Percentiles rank a stretch among this genome's conserved stretches.
Evolutionary conservation across 1,140 invertebrate genomes (phyloP).

Genomic region (Aphelinus certus): DNA sequence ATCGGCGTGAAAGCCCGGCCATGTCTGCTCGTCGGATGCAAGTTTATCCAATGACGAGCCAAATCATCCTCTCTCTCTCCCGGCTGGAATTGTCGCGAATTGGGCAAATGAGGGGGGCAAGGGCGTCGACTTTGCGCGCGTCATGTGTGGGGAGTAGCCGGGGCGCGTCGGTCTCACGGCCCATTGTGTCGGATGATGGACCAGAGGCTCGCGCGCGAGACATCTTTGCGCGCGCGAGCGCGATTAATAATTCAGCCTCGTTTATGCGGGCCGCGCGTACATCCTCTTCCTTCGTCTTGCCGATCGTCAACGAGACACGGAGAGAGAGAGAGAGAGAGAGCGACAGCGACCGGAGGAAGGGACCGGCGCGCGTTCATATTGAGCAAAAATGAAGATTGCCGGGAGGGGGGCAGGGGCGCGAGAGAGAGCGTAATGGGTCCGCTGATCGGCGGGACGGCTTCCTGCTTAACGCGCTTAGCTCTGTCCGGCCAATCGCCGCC

Average conservation of each 20-base stretch:
- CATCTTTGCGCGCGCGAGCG: not conserved
- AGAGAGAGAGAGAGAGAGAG: not conserved
- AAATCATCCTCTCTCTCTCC: no score
- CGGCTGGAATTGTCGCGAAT: no score
- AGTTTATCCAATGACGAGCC: no score
- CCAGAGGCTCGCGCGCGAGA: not conserved
- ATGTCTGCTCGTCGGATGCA: no score
- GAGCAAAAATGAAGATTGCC: slow-evolving; percentile 19
- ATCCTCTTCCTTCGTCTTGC: not conserved
- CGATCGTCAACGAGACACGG: not conserved
- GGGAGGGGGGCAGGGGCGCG: slow-evolving; percentile 1
- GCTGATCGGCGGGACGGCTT: slow-evolving; percentile 62
- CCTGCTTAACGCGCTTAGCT: slow-evolving; percentile 54
- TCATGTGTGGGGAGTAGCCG: no score
- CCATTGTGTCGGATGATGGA: slow-evolving; percentile 6
- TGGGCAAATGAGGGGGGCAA: no score
- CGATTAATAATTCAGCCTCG: slow-evolving; percentile 27
- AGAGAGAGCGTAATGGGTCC: slow-evolving; percentile 21
- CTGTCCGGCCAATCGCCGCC: slow-evolving; percentile 54
- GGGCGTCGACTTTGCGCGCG: no score
- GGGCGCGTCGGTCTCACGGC: slow-evolving; percentile 11
- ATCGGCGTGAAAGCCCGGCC: no score
- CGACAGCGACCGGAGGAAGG: not conserved
- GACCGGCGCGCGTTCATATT: slow-evolving; percentile 1
- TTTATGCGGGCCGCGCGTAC: not conserved